Base-by-base conservation (phyloP, 2,113 vertebrate species). In the Hyla sarda region DNA sequence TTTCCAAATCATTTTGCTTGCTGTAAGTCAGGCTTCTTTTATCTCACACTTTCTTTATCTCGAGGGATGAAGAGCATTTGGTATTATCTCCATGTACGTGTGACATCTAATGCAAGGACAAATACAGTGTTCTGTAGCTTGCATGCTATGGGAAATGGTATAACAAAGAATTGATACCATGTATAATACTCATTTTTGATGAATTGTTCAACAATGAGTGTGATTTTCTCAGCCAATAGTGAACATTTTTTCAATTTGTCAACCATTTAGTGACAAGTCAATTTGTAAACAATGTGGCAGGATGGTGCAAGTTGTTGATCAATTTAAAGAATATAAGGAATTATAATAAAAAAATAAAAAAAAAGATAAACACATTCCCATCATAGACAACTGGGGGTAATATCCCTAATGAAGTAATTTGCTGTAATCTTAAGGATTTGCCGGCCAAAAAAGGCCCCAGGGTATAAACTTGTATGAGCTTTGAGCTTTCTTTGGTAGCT, bases 61-160 rank as follows among this genome's bases (percentile, higher is more conserved):
- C 34, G 13, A 45, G 28, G 34, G 77, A 62, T 62, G 0, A 45
- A 80, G 23, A 80, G 23, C 28, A 23, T 62, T 45, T 50, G 32
- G 32, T 79, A 37, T 79, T 58, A n/a, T n/a, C 30, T 58, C 58
- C 37, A 28, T 34, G 30, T 58, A 9, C 6, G 32, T 37, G 19
- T 79, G 32, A 32, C 32, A 79, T 79, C 52, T 79, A 52, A 79
- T 37, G 32, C 76, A 58, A 79, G 76, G 76, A 62, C 54, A 62
- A 60, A 79, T n/a, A 62, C 37, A 58, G 12, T 14, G 34, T 37
- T 80, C 52, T 58, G 14, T 32, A 52, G 76, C 50, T 45, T 13
- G 77, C 23, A 62, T 3, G n/a, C 54, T 16, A 16, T 62, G 56
- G 32, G 52, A 16, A 17, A 80, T 25, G 2, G 13, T 23, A 1